Base-by-base conservation (phyloP, 2,113 vertebrate genomes). In the Corythoichthys haematopterus region DNA sequence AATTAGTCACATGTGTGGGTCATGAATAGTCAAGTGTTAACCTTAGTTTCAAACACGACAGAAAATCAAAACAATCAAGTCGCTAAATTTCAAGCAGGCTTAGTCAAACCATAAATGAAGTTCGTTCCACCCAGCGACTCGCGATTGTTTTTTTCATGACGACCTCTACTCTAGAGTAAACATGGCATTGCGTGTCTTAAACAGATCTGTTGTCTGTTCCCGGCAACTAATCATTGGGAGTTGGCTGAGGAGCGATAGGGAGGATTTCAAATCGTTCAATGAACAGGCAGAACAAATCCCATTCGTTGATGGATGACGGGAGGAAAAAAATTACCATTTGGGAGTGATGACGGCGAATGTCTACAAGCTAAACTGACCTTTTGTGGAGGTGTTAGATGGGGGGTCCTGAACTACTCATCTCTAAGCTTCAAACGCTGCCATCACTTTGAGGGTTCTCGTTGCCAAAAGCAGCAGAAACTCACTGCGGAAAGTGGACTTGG, bases 321-420 rank as follows among this genome's bases (percentile, higher is more conserved):
- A 28, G 20, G 16, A 16, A 4, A 10, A 10, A 11, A 46, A 11
- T 46, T 46, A 11, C 5, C 16, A 6, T 52, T 52, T 52, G 16
- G 16, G 52, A 33, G 52, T 55, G 52, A 51, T 51, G 50, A 51
- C 16, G 15, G 3, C 16, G 50, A 55, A 1, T 55, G 52, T 55
- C 52, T 55, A 55, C 52, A 55, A 10, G 10, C 52, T 55, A 55
- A 55, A 55, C 10, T 55, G 52, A 55, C 52, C 52, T 55, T 55
- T 12, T 11, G n/a, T 1, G 52, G 7, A 28, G 20, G 20, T 55
- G 52, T 33, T 55, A 28, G 20, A 55, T 55, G 8, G 8, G 6
- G 52, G 10, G 8, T 55, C 20, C 33, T 55, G 52, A 28, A 33
- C 52, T 28, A 28, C 52, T 55, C 52, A 55, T 55, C 52, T 4